phyloP scores from a whole-genome alignment of 2,113 vertebrate genomes.

The Pelodiscus sinensis region DNA sequence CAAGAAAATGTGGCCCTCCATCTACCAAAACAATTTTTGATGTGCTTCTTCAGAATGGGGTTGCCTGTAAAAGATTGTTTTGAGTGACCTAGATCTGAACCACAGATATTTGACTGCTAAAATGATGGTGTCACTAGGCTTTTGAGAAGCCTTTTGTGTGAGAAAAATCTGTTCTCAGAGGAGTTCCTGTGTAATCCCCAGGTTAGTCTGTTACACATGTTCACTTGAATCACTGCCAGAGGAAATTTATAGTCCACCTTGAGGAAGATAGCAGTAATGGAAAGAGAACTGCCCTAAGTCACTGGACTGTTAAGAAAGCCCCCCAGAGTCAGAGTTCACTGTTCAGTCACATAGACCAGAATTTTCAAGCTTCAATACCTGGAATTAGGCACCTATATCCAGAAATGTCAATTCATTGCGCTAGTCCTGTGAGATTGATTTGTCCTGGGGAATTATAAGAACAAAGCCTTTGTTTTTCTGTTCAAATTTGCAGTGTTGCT shows the following conservation, averaged over 20 bases:
- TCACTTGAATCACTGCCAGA: slow-evolving; percentile 2
- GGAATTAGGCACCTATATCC: not conserved
- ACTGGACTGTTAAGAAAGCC: not conserved
- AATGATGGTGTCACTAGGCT: not conserved
- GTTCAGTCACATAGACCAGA: not conserved
- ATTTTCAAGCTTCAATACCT: not conserved
- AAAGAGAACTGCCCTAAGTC: slow-evolving; percentile 38
- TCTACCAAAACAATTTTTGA: slow-evolving; percentile 27
- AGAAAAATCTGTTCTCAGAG: slow-evolving; percentile 7
- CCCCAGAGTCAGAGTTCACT: not conserved
- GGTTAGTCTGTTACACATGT: fast-evolving
- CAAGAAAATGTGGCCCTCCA: not conserved
- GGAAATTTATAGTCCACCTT: slow-evolving; percentile 11
- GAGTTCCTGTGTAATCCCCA: not conserved
- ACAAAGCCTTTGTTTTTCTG: not conserved
- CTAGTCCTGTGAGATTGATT: not conserved
- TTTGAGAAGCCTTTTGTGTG: not conserved
- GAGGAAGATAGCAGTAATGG: not conserved
- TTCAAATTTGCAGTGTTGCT: not conserved
- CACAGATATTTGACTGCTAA: not conserved
- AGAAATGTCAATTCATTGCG: not conserved
- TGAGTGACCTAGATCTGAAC: not conserved
- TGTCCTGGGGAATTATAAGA: not conserved
- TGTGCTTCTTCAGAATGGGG: not conserved
- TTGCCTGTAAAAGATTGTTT: not conserved